Evolutionary conservation across 2,113 vertebrate genomes (phyloP).

Genomic region (Crotalus tigris): DNA sequence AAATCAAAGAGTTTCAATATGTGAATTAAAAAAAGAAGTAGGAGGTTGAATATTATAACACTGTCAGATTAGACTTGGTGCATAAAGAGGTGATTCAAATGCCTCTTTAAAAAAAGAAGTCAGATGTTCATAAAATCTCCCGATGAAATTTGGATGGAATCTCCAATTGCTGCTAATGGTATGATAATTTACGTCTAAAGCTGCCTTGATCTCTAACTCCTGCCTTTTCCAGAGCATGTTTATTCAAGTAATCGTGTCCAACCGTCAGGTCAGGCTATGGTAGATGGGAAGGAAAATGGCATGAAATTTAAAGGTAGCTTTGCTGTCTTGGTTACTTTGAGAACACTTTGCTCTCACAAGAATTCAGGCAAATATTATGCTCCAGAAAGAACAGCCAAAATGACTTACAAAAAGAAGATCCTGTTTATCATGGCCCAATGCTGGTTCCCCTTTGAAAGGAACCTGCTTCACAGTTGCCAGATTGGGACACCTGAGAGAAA

Average conservation of each 20-base stretch:
- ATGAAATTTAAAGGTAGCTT: background rate
- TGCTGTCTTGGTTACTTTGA: background rate
- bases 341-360: constrained; percentile 5
- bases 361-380: constrained; percentile 7
- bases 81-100: constrained; percentile 61
- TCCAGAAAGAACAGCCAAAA: background rate
- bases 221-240: constrained; percentile 7
- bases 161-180: constrained; percentile 43
- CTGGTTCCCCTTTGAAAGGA: background rate
- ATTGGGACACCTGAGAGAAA: background rate
- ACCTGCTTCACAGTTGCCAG: background rate
- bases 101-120: constrained; percentile 50
- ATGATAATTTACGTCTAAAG: constrained; percentile 11
- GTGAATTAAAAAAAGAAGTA: constrained; percentile 57
- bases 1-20: constrained; percentile 66
- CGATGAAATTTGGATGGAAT: constrained; percentile 44
- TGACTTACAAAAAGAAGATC: background rate
- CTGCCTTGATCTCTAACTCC: constrained; percentile 17
- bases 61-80: constrained; percentile 47
- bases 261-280: background rate
- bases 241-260: background rate
- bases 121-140: constrained; percentile 51
- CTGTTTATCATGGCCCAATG: background rate
- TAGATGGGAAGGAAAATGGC: background rate
- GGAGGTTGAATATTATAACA: constrained; percentile 57